These are phyloP conservation scores for Eulemur rubriventer DNA, from an alignment of 2,797 vertebrate species.

Conservation along the genomic window DNA sequence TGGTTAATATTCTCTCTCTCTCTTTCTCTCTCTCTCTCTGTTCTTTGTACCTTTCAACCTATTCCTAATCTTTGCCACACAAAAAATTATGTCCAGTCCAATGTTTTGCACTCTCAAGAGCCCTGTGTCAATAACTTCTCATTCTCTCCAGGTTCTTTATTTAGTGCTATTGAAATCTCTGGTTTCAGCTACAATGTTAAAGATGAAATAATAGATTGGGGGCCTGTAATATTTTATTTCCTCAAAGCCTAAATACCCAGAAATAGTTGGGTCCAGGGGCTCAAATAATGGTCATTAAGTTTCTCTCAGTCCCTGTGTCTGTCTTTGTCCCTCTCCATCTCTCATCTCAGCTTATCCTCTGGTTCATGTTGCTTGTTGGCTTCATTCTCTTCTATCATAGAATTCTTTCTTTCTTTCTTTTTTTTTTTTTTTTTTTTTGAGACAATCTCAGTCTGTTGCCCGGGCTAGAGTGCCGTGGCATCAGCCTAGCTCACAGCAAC, in stretches of 20 bases:
- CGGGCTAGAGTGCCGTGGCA: no score
- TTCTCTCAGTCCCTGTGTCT: background rate
- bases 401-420: background rate
- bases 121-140: constrained; percentile 10
- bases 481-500: no score
- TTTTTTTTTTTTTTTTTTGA: no score
- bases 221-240: constrained; percentile 21
- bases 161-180: constrained; percentile 11
- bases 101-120: background rate
- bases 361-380: background rate
- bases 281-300: background rate
- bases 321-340: background rate
- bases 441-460: no score
- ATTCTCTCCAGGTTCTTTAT: constrained; percentile 32
- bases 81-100: constrained; percentile 31
- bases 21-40: background rate
- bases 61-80: constrained; percentile 23
- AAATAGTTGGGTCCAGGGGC: background rate
- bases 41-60: background rate
- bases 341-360: background rate
- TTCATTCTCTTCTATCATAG: background rate
- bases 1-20: constrained; percentile 26
- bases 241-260: background rate
- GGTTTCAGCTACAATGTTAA: constrained; percentile 26
- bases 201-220: background rate